Evolutionary conservation across 2,797 vertebrate species (phyloP).

Genomic region (Hydrophis major): DNA sequence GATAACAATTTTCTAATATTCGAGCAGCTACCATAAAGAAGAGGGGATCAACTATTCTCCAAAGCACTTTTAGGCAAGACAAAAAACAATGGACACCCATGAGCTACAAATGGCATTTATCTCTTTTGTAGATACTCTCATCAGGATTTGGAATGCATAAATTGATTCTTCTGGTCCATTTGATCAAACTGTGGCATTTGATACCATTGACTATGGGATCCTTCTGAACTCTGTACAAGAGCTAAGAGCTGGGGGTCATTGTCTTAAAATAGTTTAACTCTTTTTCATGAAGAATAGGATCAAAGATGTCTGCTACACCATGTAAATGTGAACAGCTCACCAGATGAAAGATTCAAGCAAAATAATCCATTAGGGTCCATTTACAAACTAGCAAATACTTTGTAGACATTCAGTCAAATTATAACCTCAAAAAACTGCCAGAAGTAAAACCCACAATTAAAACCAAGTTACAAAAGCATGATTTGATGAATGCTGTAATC

Average conservation of each 20-base stretch:
- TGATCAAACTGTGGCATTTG: background rate
- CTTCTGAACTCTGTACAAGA: background rate
- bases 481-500: conserved; percentile 67
- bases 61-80: background rate
- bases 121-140: background rate
- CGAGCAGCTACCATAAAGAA: background rate
- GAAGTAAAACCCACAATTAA: conserved; percentile 67
- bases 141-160: background rate
- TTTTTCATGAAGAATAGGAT: conserved; percentile 29
- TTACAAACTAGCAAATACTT: conserved; percentile 67
- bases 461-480: conserved; percentile 65
- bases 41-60: background rate
- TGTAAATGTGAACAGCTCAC: conserved; percentile 61
- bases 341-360: conserved; percentile 53
- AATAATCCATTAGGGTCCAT: conserved; percentile 61
- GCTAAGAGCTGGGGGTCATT: background rate
- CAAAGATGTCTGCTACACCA: conserved; percentile 58
- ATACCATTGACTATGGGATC: background rate
- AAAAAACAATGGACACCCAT: background rate
- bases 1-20: background rate
- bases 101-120: background rate
- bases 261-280: background rate
- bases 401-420: conserved; percentile 65
- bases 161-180: background rate
- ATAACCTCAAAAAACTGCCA: conserved; percentile 65